A percentile compares a stretch with the other conserved stretches of the same genome.
These are phyloP conservation scores for Drosophila sordidula DNA, from an alignment of 2,888 invertebrate species.

Conservation along the genomic window DNA sequence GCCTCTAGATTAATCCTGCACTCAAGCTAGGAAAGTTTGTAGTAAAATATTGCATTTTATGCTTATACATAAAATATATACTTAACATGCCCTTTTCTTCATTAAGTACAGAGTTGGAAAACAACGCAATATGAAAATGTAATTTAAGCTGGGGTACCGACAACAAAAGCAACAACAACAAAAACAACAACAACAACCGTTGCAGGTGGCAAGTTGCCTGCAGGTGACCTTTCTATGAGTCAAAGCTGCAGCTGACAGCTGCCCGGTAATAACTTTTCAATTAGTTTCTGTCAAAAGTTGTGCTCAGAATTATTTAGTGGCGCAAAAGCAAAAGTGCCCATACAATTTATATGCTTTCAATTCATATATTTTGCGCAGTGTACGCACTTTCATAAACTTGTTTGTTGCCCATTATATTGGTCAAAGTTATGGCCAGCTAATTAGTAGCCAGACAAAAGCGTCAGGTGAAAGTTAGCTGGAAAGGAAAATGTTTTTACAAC, in stretches of 20 bases:
- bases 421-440: conserved; percentile 60
- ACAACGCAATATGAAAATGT: not conserved
- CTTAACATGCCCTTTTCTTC: no score
- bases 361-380: not conserved
- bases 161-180: not conserved
- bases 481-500: conserved; percentile 11
- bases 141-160: not conserved
- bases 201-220: conserved; percentile 29
- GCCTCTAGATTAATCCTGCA: no score
- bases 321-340: conserved; percentile 2
- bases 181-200: conserved; percentile 1
- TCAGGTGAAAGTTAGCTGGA: not conserved
- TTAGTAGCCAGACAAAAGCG: conserved; percentile 37
- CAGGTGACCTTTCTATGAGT: conserved; percentile 21
- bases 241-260: conserved; percentile 12
- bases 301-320: conserved; percentile 38
- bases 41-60: no score
- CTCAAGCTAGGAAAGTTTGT: no score
- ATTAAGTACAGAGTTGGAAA: no score
- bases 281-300: conserved; percentile 48
- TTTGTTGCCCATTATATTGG: conserved; percentile 31
- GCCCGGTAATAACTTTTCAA: conserved; percentile 60
- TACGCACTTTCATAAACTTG: conserved; percentile 34
- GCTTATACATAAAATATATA: no score
- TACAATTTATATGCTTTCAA: not conserved